phyloP scores from a whole-genome alignment of 2,113 vertebrate species.

The Lucifuga dentata region DNA sequence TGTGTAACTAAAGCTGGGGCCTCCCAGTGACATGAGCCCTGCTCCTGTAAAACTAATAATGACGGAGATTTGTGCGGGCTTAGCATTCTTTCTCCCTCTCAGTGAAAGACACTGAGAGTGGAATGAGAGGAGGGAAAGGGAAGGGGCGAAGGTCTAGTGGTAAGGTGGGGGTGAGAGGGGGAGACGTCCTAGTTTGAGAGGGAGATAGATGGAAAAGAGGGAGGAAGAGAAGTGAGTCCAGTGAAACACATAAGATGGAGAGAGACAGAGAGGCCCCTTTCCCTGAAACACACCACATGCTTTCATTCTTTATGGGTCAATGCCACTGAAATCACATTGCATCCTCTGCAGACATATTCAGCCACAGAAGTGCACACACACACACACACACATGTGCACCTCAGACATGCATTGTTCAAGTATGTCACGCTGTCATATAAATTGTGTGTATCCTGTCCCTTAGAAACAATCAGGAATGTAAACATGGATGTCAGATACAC shows the following conservation, averaged over 20 bases:
- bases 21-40: slow-evolving; percentile 71
- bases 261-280: slow-evolving; percentile 63
- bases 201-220: slow-evolving; percentile 31
- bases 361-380: background rate
- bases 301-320: slow-evolving; percentile 61
- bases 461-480: slow-evolving; percentile 15
- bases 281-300: slow-evolving; percentile 66
- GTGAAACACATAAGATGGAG: slow-evolving; percentile 35
- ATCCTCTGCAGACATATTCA: slow-evolving; percentile 37
- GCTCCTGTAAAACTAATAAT: slow-evolving; percentile 80
- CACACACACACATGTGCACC: slow-evolving; percentile 12
- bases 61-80: slow-evolving; percentile 77
- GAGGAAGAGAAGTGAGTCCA: slow-evolving; percentile 1
- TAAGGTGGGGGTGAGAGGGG: slow-evolving; percentile 25
- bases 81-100: slow-evolving; percentile 79
- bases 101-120: slow-evolving; percentile 52
- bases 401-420: background rate
- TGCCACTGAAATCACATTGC: slow-evolving; percentile 44
- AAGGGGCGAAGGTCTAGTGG: slow-evolving; percentile 41
- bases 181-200: slow-evolving; percentile 62
- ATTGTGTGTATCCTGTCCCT: background rate
- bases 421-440: slow-evolving; percentile 2
- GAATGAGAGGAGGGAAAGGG: slow-evolving; percentile 28
- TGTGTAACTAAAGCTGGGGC: slow-evolving; percentile 71
- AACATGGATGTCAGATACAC: background rate